Evolutionary conservation across 30 jellyfish, hydroid and myxozoan species (phyloP), one percentile per base, ranked within the genome.

Genomic region (Hydractinia echinata): DNA sequence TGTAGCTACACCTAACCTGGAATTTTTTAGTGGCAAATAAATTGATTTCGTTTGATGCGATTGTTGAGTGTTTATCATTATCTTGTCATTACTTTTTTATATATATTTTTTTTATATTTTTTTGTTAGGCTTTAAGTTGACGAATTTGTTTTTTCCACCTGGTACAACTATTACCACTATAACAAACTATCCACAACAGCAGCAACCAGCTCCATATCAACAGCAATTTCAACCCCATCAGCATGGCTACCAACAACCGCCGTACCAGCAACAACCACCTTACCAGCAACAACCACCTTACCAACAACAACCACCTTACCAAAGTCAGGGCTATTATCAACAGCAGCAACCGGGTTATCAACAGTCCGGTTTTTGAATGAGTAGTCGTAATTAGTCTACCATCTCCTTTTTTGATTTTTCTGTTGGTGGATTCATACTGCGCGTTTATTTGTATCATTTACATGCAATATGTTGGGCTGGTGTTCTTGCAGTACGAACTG

Each of bases 141-240:
- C 54, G 79, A 76, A 76, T 76, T 16, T 76, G 7, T 53, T 76
- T 10, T 76, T 49, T 16, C 84, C 84, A 20, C 84, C 84, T 76
- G 84, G 84, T 16, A 76, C 84, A 5, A 76, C 48, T 51, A 54
- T 76, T 50, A 76, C 84, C 10, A 76, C 84, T 5, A 54, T 76
- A 8, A 76, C 84, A 76, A 39, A 4, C 61, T 20, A 51, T 30
- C 44, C 44, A 30, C 44, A 30, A 30, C 44, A 30, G 44, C 84
- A 76, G n/a, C 60, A 76, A 7, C 30, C 84, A 0, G 84, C 52
- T 20, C 81, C 55, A 11, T 18, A 16, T 19, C 76, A 6, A 54
- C 84, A 51, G 54, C 84, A 13, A 55, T 13, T 0, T 68, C 70
- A 14, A 60, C 15, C 79, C 19, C 19, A 58, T 16, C 69, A 58